phyloP scores from a whole-genome alignment of 2,113 vertebrate species.

The Paramormyrops kingsleyae region DNA sequence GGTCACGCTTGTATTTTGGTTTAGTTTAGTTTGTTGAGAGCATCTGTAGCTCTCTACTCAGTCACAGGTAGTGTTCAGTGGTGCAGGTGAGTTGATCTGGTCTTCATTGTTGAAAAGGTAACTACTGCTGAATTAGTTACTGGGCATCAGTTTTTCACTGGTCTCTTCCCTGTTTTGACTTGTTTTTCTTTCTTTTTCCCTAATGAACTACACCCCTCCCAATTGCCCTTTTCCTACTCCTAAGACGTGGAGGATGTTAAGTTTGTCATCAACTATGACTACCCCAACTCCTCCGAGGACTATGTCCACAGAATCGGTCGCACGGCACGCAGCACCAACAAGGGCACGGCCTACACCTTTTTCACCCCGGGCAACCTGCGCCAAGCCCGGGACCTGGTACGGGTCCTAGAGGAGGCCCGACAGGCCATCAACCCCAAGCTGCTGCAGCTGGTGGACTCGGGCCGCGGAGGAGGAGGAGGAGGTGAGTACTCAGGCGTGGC shows the following conservation, averaged over 20 bases:
- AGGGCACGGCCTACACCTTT: constrained; percentile 97
- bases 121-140: background rate
- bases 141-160: background rate
- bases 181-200: constrained; percentile 21
- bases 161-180: constrained; percentile 15
- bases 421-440: constrained; percentile 96
- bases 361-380: constrained; percentile 95
- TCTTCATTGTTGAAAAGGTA: background rate
- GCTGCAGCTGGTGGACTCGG: constrained; percentile 87
- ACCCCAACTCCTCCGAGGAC: constrained; percentile 95
- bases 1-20: background rate
- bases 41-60: background rate
- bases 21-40: background rate
- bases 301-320: constrained; percentile 96
- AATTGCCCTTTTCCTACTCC: constrained; percentile 17
- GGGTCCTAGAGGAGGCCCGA: constrained; percentile 88
- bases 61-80: constrained; percentile 7
- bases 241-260: constrained; percentile 97
- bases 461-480: constrained; percentile 80
- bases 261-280: constrained; percentile 99
- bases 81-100: constrained; percentile 42
- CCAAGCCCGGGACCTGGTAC: constrained; percentile 89
- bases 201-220: background rate
- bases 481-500: background rate
- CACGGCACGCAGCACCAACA: constrained; percentile 95